Evolutionary conservation across 2,113 vertebrate species (phyloP), one percentile per base, ranked within the genome.

Genomic region (Dolichallabes microphthalmus): DNA sequence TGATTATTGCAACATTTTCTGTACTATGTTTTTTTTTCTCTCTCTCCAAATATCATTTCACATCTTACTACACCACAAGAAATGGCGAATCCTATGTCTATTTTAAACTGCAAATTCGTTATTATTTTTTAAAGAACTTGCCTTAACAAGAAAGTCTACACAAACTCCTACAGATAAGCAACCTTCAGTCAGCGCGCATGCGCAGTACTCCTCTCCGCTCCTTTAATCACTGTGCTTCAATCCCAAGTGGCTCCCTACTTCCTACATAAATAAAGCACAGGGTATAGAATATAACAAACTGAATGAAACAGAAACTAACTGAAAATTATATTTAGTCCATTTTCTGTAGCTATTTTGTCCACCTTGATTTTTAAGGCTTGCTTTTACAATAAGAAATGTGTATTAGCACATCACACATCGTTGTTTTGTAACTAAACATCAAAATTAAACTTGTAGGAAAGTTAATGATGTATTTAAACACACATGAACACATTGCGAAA

Each of bases 121-220:
- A 19, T 39, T 39, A 39, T 45, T 45, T 45, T 45, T 45, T 45
- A 8, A 45, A 22, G 9, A 73, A 12, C 19, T 45, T 73, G 8
- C 68, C 12, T 71, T 71, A 19, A 35, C 15, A 35, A 19, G 63
- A 66, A 68, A 68, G 19, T 71, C 66, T 30, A n/a, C 55, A 60
- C 13, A 55, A 17, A 39, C 69, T 27, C 22, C 45, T 45, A 8
- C 7, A 45, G 7, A 45, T 45, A 45, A 45, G 45, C 45, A 8
- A 45, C 45, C 68, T 80, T 50, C 11, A 9, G 4, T n/a, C 7
- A 25, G 32, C 39, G 66, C 84, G 84, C 84, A 80, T 61, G 84
- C 77, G 84, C 77, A 52, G 7, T 10, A 32, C 57, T 25, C 81
- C 14, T 85, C 35, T 71, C 66, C 30, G 68, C 32, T 75, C 82